Base-by-base conservation (phyloP, 2,113 vertebrate species). In the Hiodon alosoides region DNA sequence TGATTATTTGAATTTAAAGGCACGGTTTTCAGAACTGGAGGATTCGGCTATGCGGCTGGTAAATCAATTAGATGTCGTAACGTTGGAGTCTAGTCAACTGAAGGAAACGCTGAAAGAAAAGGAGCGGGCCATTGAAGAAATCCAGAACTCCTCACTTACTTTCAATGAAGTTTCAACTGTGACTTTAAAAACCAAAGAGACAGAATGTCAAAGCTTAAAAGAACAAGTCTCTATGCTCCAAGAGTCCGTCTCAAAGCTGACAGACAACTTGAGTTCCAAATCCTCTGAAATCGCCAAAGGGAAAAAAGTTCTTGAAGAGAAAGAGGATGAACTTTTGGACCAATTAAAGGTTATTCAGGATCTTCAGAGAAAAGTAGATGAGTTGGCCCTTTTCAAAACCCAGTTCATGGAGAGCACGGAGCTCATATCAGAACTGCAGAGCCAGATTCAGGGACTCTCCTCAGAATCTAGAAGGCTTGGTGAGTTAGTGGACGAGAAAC, bases 351-450 rank as follows among this genome's bases (percentile, higher is more conserved):
- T 81, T 47, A 81, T 94, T 0, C 76, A 79, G 81, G 86, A 87
- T 31, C 66, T 90, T 76, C 84, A 87, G 80, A 88, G 85, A 76
- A 86, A 82, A 76, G 80, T 82, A 50, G 87, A 88, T 1, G 89
- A 88, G 72, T 82, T 86, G 0, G 67, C 14, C 52, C 79, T 89
- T 48, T 84, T 90, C 53, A 89, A 87, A 81, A 62, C 75, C 47
- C 89, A 89, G 81, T 87, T 91, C 48, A 73, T 80, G 74, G 85
- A 91, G 73, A 90, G 88, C 78, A 81, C 85, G 7, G 87, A 89
- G 73, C 59, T 86, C 62, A 83, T 81, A 70, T 89, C 87, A 0
- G 81, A 84, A 68, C 84, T 91, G 0, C 90, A 91, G 72, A 81
- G 53, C 76, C 84, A 81, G 31, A 72, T 86, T 17, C 78, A 86